Base-by-base conservation (phyloP, 2,888 invertebrate genomes). In the Drosophila lutescens region DNA sequence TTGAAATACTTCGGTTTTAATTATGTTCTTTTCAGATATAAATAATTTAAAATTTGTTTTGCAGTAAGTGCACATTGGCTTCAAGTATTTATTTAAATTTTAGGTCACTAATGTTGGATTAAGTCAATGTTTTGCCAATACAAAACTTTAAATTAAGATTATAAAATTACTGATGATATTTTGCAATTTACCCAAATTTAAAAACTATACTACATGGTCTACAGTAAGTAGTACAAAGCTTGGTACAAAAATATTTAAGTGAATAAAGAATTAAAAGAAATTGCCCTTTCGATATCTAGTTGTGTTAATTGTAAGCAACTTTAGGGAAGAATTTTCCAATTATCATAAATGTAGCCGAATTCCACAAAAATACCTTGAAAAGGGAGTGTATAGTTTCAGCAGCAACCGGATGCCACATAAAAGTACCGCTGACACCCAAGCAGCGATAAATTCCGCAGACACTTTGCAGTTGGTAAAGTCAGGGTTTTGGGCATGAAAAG, bases 321-420 rank as follows among this genome's bases (percentile, higher is more conserved):
- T 20, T 9, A 4, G 9, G 23, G 13, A 15, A 32, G 44, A 20
- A 55, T 20, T 12, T 44, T 23, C 8, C 23, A 44, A 44, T 23
- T 23, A 44, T 2, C 23, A 44, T 10, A 44, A n/a, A 46, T 38
- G 15, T 9, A 2, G 6, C 13, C 2, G 13, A 40, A 23, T 36
- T 51, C 50, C n/a, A 10, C 23, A 12, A 17, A 32, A 34, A 60
- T 40, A 41, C 61, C 32, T 34, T 40, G 7, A 10, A 1, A 1
- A 9, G 30, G 17, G 32, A 54, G 38, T 3, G 17, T 34, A 46
- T 32, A 32, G 51, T 66, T 53, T 54, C 8, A 40, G 12, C 41
- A n/a, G 9, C 34, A 75, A 65, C 74, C 80, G 80, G 86, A 86
- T 83, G 66, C 56, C 65, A 44, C 57, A 50, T 46, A 66, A 67